Conservation (phyloP, 2,113 vertebrate species). For the Ciconia maguari region DNA sequence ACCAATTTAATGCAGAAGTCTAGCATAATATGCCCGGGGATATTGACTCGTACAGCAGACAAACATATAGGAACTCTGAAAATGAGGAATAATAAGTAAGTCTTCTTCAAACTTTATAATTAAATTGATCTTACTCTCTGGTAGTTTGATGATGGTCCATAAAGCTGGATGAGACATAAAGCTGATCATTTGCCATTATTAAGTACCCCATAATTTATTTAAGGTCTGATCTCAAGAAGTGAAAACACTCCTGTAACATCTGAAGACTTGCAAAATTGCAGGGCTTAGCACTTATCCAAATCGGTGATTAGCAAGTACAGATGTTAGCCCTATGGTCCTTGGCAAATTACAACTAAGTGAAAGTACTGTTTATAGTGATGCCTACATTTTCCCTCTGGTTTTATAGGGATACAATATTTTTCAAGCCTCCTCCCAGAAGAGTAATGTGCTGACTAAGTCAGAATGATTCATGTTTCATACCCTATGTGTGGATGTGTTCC, state of each 20-base stretch:
- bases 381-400: not conserved
- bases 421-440: not conserved
- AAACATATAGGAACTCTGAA: conserved; percentile 10
- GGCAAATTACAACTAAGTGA: not conserved
- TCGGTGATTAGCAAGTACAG: not conserved
- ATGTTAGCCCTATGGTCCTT: not conserved
- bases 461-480: not conserved
- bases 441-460: not conserved
- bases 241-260: not conserved
- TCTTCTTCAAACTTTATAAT: conserved; percentile 9
- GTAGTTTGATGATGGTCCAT: conserved; percentile 10
- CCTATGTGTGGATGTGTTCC: not conserved
- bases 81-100: conserved; percentile 20
- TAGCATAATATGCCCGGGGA: not conserved
- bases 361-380: not conserved
- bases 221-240: not conserved
- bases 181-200: conserved; percentile 3
- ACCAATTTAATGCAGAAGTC: not conserved
- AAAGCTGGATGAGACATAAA: conserved; percentile 20
- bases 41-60: not conserved
- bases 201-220: conserved; percentile 39
- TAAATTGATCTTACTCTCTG: conserved; percentile 16
- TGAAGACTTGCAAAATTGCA: conserved; percentile 34
- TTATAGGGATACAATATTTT: not conserved
- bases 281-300: not conserved